Percentiles rank a stretch among this genome's conserved stretches.
Conservation (phyloP, 2,113 vertebrate genomes). For the Speoplatyrhinus poulsoni region DNA sequence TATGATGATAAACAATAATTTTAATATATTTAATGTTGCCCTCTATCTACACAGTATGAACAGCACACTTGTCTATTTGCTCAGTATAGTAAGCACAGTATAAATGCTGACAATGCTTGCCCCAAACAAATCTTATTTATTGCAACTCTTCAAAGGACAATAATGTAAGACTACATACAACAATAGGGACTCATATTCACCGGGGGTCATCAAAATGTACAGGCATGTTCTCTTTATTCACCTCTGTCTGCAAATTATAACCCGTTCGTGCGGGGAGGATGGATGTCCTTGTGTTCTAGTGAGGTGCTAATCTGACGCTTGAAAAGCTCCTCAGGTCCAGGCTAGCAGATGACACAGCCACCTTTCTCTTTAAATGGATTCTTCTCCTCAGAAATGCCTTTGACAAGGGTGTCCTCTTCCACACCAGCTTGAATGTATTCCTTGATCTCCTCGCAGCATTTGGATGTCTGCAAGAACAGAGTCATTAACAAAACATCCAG, state of each 20-base stretch:
- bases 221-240: slow-evolving; percentile 36
- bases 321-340: slow-evolving; percentile 58
- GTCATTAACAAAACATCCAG: neutral
- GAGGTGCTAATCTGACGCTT: slow-evolving; percentile 55
- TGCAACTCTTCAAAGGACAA: slow-evolving; percentile 41
- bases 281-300: slow-evolving; percentile 53
- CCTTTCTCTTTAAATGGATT: slow-evolving; percentile 99
- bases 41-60: slow-evolving; percentile 35
- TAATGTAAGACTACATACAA: slow-evolving; percentile 32
- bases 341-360: slow-evolving; percentile 91
- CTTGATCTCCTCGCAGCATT: slow-evolving; percentile 94
- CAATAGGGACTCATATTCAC: slow-evolving; percentile 49
- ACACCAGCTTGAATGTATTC: slow-evolving; percentile 88
- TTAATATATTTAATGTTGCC: slow-evolving; percentile 49
- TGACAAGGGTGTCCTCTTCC: slow-evolving; percentile 90
- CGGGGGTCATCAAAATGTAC: slow-evolving; percentile 33
- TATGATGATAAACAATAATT: slow-evolving; percentile 51
- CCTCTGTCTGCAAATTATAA: slow-evolving; percentile 48
- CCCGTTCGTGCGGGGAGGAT: slow-evolving; percentile 41
- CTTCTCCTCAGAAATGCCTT: slow-evolving; percentile 95
- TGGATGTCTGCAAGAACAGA: slow-evolving; percentile 83
- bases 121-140: slow-evolving; percentile 54
- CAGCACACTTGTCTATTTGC: slow-evolving; percentile 32
- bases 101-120: slow-evolving; percentile 40
- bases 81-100: slow-evolving; percentile 33